Base-by-base conservation (phyloP, 2,797 vertebrate species). In the Syngnathus rostellatus region DNA sequence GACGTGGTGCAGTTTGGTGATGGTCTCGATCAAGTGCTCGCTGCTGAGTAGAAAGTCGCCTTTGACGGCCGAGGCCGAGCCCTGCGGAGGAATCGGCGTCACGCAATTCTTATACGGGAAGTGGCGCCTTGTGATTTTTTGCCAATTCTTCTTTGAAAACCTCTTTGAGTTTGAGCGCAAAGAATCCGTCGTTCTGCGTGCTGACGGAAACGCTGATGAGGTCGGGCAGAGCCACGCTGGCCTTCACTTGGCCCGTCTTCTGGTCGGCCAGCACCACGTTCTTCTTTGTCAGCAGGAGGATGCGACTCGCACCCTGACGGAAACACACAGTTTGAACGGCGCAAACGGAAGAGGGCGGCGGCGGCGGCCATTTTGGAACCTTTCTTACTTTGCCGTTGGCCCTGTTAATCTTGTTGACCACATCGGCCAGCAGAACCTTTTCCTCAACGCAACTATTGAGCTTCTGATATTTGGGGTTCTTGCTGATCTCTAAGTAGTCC, bases 21-120 rank as follows among this genome's bases (percentile, higher is more conserved):
- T 94, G 83, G 97, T 96, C 86, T 99, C 97, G 65, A 99, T 98
- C 73, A 99, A 90, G 72, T 94, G 95, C 67, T 99, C 94, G 0
- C 96, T 99, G 91, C 93, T 97, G 75, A 99, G 91, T 71, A 99
- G 87, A 83, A 98, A 99, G 79, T 99, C 97, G 25, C 97, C 97
- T 87, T 99, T 99, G 67, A 88, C 85, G 41, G 97, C 95, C 19
- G 95, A 95, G 66, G 91, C 89, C 0, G 94, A 93, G 0, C 97
- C 97, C 97, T 99, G 14, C 73, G 77, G 76, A 3, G 63, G 31
- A 0, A 39, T 63, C 0, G 9, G 53, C 6, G 12, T 17, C 14
- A 39, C 23, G 14, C 46, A 19, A 64, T 25, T 25, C 25, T 25
- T 25, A 25, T 25, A 25, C 25, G 25, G 39, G 39, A 41, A 41